phyloP scores from a whole-genome alignment of 2,797 vertebrate species.

The Mycteria americana region DNA sequence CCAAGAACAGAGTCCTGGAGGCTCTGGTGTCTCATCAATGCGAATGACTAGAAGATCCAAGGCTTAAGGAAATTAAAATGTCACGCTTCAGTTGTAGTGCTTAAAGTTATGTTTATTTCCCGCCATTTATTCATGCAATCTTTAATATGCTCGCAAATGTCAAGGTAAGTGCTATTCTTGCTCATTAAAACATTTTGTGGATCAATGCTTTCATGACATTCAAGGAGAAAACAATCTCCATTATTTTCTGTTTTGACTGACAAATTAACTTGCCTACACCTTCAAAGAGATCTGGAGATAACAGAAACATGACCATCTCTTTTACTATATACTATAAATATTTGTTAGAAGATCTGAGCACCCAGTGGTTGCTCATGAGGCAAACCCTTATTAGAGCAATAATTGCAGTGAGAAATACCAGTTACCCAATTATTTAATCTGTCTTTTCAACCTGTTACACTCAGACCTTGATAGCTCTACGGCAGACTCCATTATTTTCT shows the following conservation, averaged over 20 bases:
- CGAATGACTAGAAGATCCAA: conserved; percentile 38
- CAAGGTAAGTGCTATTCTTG: conserved; percentile 65
- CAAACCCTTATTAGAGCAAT: background rate
- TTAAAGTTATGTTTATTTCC: conserved; percentile 59
- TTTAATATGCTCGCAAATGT: conserved; percentile 27
- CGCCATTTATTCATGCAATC: conserved; percentile 27
- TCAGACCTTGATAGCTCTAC: background rate
- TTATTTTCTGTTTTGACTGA: conserved; percentile 46
- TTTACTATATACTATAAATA: background rate
- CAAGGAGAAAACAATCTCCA: conserved; percentile 16
- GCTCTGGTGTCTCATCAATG: background rate
- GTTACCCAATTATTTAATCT: background rate
- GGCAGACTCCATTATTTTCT: background rate
- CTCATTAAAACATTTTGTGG: conserved; percentile 56
- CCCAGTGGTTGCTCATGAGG: background rate
- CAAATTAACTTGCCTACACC: conserved; percentile 11
- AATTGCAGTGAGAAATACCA: background rate
- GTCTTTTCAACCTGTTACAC: background rate
- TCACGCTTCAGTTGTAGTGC: conserved; percentile 10
- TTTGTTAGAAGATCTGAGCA: background rate
- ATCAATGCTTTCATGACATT: conserved; percentile 42
- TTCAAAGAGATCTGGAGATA: conserved; percentile 19
- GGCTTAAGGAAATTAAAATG: conserved; percentile 53
- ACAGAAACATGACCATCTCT: background rate
- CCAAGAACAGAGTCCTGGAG: background rate